phyloP scores from a whole-genome alignment of 30 jellyfish, hydroid and myxozoan genomes.

The Cassiopea xamachana region DNA sequence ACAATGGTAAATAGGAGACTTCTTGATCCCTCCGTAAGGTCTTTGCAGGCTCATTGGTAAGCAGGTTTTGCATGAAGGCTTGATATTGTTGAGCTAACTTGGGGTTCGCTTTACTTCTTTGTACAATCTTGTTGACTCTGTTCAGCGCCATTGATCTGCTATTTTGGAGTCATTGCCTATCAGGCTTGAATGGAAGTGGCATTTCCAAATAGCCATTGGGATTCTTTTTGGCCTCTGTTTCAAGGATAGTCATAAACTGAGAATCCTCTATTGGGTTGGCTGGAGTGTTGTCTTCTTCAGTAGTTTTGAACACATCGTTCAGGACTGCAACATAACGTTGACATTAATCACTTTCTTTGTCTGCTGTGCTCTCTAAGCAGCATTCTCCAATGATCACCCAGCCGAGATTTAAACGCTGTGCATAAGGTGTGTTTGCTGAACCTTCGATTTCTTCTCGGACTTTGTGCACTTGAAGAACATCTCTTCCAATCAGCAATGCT shows the following conservation, averaged over 20 bases:
- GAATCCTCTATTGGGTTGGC: constrained; percentile 31
- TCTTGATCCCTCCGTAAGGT: constrained; percentile 39
- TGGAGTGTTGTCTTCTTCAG: constrained; percentile 41
- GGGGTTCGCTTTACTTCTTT: constrained; percentile 20
- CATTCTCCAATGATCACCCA: constrained; percentile 52
- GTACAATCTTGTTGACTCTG: constrained; percentile 5
- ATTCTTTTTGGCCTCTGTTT: constrained; percentile 33
- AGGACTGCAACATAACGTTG: constrained; percentile 24
- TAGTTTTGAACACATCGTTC: constrained; percentile 29
- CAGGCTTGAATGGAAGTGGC: constrained; percentile 71
- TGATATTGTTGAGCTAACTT: constrained; percentile 29
- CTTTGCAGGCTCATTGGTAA: constrained; percentile 33
- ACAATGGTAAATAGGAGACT: constrained; percentile 74
- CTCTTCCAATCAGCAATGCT: constrained; percentile 36
- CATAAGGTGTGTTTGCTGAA: constrained; percentile 30
- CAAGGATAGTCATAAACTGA: constrained; percentile 30
- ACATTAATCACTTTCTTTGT: constrained; percentile 9
- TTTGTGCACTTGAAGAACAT: constrained; percentile 43
- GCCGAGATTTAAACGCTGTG: constrained; percentile 58
- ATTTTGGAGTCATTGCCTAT: constrained; percentile 35
- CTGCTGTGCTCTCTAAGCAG: constrained; percentile 41
- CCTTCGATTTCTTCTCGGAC: constrained; percentile 51
- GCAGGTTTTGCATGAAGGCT: constrained; percentile 51
- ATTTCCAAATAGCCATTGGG: constrained; percentile 48
- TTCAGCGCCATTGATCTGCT: constrained; percentile 45